These are phyloP conservation scores for Actenoides hombroni DNA, from an alignment of 2,113 vertebrate genomes.

Conservation along the genomic window DNA sequence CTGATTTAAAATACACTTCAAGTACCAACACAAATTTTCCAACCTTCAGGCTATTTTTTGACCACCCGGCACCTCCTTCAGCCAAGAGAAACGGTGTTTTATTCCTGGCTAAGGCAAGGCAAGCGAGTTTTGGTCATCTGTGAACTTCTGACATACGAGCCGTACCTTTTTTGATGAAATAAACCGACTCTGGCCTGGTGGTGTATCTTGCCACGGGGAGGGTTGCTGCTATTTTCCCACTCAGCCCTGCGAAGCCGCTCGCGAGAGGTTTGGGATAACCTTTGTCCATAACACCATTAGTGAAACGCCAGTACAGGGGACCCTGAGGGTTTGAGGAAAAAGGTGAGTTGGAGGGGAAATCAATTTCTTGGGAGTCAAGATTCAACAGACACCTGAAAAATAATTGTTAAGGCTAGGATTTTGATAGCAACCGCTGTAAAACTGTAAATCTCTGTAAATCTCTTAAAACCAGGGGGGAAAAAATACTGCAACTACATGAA, in stretches of 20 bases:
- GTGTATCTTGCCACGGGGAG: slow-evolving; percentile 85
- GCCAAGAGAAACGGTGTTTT: fast-evolving
- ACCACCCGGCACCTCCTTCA: background rate
- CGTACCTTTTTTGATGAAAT: slow-evolving; percentile 93
- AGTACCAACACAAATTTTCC: background rate
- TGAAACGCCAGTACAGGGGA: slow-evolving; percentile 89
- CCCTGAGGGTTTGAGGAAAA: slow-evolving; percentile 72
- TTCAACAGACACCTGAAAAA: background rate
- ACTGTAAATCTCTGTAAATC: background rate
- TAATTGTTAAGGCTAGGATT: background rate
- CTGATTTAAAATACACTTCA: background rate
- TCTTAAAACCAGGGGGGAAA: background rate
- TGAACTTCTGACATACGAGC: background rate
- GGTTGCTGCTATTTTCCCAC: slow-evolving; percentile 85
- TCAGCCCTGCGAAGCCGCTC: slow-evolving; percentile 86
- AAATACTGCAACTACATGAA: background rate
- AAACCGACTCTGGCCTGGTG: slow-evolving; percentile 85
- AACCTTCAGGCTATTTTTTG: background rate
- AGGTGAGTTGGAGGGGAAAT: background rate
- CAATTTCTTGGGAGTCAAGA: background rate
- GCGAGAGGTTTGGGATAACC: slow-evolving; percentile 84
- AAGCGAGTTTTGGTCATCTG: background rate
- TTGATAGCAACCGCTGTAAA: background rate
- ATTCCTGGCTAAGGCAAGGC: background rate
- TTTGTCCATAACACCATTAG: slow-evolving; percentile 82